Percentiles rank a stretch among this genome's conserved stretches.
Evolutionary conservation across 2,888 invertebrate species (phyloP).

Genomic region (Amphipyra tragopoginis): DNA sequence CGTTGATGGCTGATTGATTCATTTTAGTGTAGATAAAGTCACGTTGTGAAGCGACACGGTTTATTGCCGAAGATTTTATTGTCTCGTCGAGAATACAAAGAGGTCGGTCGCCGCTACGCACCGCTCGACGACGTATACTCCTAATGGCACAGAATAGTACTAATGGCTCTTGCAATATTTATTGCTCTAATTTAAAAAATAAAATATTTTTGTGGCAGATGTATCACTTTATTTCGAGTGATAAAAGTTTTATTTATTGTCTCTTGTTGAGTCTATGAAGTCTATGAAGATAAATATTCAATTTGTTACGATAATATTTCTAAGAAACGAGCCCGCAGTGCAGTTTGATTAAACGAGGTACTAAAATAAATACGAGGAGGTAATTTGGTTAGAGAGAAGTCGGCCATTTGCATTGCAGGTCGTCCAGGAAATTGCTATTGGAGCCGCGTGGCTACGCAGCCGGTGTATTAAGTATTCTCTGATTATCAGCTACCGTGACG

Average conservation of each 20-base stretch:
- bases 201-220: slow-evolving; percentile 53
- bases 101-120: slow-evolving; percentile 56
- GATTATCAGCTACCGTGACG: slow-evolving; percentile 62
- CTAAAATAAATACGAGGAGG: slow-evolving; percentile 66
- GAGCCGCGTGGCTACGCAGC: slow-evolving; percentile 38
- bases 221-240: slow-evolving; percentile 51
- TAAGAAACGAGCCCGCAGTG: slow-evolving; percentile 41
- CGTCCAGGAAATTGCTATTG: slow-evolving; percentile 72
- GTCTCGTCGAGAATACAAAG: slow-evolving; percentile 70
- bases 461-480: slow-evolving; percentile 64
- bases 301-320: slow-evolving; percentile 45
- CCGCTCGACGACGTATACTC: slow-evolving; percentile 44
- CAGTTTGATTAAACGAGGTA: slow-evolving; percentile 56
- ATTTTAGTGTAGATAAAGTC: slow-evolving; percentile 79
- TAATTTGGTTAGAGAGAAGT: slow-evolving; percentile 67
- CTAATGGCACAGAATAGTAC: no score
- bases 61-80: slow-evolving; percentile 79
- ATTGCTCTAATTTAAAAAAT: slow-evolving; percentile 65
- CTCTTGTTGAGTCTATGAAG: slow-evolving; percentile 36
- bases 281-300: slow-evolving; percentile 50
- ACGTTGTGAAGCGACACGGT: slow-evolving; percentile 65
- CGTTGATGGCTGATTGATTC: slow-evolving; percentile 81
- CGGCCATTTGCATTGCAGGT: slow-evolving; percentile 73
- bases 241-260: slow-evolving; percentile 49
- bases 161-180: slow-evolving; percentile 70